Base-by-base conservation (phyloP, 2,113 vertebrate genomes). In the Mus pahari region DNA sequence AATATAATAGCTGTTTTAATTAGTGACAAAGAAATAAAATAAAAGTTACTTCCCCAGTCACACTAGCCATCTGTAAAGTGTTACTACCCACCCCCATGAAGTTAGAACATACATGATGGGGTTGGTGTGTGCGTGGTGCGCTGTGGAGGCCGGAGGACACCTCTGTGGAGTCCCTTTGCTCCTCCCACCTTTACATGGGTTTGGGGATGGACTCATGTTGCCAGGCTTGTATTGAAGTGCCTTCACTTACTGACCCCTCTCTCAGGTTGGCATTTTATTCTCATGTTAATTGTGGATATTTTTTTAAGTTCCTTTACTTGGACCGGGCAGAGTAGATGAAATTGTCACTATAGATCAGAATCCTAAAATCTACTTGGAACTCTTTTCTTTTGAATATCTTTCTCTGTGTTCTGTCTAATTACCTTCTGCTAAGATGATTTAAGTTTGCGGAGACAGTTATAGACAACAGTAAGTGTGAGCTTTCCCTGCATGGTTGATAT, bases 361-460 rank as follows among this genome's bases (percentile, higher is more conserved):
- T 90, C 71, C 89, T 64, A 93, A 94, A 92, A 75, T 96, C 33
- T 36, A 55, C n/a, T 83, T 16, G 68, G 60, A 92, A 92, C 53
- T 90, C 53, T 90, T 90, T 96, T 71, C 62, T 50, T 92, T 95
- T 92, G 53, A 91, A n/a, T 91, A 94, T 62, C 9, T 91, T 92
- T 92, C 14, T 88, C 39, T 94, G 55, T 26, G 10, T 94, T 94
- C 94, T 95, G 39, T 55, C 60, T 83, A 10, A 48, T 71, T 86
- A 39, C 14, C 53, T 17, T 91, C 42, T 48, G n/a, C 75, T 95
- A 94, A 94, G 70, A 93, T 68, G 58, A 60, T 62, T 93, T 94
- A 77, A 94, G 83, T 79, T 89, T 45, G 95, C 39, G 73, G 3
- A 84, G 28, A 86, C 20, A 28, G 39, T 86, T 48, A 86, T 5